Base-by-base conservation (phyloP, 2,113 vertebrate genomes). In the Crotalus tigris region DNA sequence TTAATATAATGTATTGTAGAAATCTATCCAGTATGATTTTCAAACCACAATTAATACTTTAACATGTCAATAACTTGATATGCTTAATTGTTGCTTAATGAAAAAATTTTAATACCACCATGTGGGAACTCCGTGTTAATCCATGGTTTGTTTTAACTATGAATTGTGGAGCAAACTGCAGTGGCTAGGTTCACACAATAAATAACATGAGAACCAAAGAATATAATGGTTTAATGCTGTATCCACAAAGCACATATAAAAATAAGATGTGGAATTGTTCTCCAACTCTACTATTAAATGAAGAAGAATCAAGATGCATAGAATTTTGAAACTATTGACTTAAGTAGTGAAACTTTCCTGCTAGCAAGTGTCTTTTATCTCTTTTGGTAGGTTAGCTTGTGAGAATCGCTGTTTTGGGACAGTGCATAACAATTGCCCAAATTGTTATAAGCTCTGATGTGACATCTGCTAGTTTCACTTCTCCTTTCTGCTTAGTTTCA, bases 381-480 rank as follows among this genome's bases (percentile, higher is more conserved):
- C 3, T 54, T 55, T 54, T 11, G 59, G 17, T 21, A 57, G n/a
- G 24, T 19, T 87, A n/a, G 46, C 7, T 24, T 89, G 23, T 88
- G 11, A 81, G 61, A 81, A 81, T 44, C 9, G 3, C 10, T 81
- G 51, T n/a, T 81, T 81, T n/a, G 55, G 7, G 39, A 3, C 39
- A 1, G 26, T 53, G 29, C 19, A 49, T 26, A 17, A 24, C 13
- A 23, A 89, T 39, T 39, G 57, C 8, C 23, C 88, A 87, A n/a
- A 57, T 46, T 92, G 24, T 69, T 57, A 33, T 49, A 53, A 85
- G 24, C 8, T 44, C 1, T 58, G 1, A 93, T 94, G 95, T 94
- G 89, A 87, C 87, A 24, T 92, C 94, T 55, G 93, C 58, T 19
- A 11, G 19, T 95, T 95, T 95, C 92, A 90, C 57, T 93, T 90